Evolutionary conservation across 2,113 vertebrate genomes (phyloP).

Genomic region (Ploceus nigricollis): DNA sequence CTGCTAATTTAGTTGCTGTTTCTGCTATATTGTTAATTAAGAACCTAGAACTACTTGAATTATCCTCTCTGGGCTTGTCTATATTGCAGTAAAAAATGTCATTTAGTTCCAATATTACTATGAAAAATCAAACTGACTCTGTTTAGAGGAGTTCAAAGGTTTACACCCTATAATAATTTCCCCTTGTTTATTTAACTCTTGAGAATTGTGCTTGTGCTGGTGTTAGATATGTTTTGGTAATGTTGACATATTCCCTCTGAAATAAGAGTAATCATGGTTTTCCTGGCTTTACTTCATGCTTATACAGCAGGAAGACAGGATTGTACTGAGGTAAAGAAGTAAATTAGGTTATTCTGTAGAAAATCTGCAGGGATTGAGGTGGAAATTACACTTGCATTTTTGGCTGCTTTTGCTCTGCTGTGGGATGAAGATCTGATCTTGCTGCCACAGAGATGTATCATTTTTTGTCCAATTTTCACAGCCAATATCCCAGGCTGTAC

Average conservation of each 20-base stretch:
- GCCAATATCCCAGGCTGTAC: neutral
- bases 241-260: neutral
- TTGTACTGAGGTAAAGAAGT: conserved; percentile 9
- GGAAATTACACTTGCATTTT: conserved; percentile 43
- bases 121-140: conserved; percentile 22
- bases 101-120: conserved; percentile 6
- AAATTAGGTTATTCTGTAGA: conserved; percentile 28
- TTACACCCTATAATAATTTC: conserved; percentile 34
- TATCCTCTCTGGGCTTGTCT: neutral
- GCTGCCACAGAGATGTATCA: conserved; percentile 12
- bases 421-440: neutral
- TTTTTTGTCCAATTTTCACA: conserved; percentile 39
- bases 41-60: neutral
- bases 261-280: conserved; percentile 43
- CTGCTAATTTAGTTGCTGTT: conserved; percentile 6
- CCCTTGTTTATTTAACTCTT: conserved; percentile 33
- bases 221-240: conserved; percentile 7
- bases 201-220: neutral
- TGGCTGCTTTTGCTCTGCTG: conserved; percentile 8
- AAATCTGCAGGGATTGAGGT: conserved; percentile 26
- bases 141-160: conserved; percentile 5
- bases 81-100: neutral
- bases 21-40: conserved; percentile 6
- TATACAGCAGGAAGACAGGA: conserved; percentile 27
- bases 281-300: conserved; percentile 42